Base-by-base conservation (phyloP, 2,113 vertebrate species). In the Xiphias gladius region DNA sequence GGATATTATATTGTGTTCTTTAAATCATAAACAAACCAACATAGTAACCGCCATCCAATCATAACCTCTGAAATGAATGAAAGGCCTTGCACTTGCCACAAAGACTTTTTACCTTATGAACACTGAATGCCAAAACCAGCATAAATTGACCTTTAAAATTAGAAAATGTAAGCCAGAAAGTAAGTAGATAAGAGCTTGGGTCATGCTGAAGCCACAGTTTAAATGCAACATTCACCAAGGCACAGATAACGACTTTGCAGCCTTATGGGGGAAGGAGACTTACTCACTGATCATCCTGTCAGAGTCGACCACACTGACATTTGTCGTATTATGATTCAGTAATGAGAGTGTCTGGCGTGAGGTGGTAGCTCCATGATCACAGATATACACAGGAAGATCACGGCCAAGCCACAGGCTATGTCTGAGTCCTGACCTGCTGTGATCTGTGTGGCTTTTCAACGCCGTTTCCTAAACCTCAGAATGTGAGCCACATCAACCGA, bases 321-420 rank as follows among this genome's bases (percentile, higher is more conserved):
- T 88, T 88, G 88, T 92, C 85, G 87, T 91, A 72, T 76, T 78
- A 65, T 78, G 82, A 88, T 79, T 79, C 68, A 28, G 86, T 90
- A 87, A 91, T 82, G 82, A 86, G 85, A 43, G 83, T 62, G 80
- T 84, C 82, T 91, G 78, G 80, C 54, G 3, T 63, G 70, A 86
- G 76, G 84, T 76, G 80, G 81, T 46, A 72, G 85, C 87, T 85
- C 81, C 68, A 43, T 70, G 82, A 92, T 89, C 86, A 87, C 83
- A 89, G 88, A 89, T 88, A 85, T 79, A 88, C 79, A 86, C 73
- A 76, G 82, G 68, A 78, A 73, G 50, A 62, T 65, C 24, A 71
- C 55, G 76, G 89, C 93, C 91, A 94, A 93, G 90, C 94, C 94
- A 76, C 93, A 93, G 90, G 81, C 90, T 87, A 84, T 86, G 88